Evolutionary conservation across 2,888 invertebrate species (phyloP), one percentile per base, ranked within the genome.

Genomic region (Blera fallax): DNA sequence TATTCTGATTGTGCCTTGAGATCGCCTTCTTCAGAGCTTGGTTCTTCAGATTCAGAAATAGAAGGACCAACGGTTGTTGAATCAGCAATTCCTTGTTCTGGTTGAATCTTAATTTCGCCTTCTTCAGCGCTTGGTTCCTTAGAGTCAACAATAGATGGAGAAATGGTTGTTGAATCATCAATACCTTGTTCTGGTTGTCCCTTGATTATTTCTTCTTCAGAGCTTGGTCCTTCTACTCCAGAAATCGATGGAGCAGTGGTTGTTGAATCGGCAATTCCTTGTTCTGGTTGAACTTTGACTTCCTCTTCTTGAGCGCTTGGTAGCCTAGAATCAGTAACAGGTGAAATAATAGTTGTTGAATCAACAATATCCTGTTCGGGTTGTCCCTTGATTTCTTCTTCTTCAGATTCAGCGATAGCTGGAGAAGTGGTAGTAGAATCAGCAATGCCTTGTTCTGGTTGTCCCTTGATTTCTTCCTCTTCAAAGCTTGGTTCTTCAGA

Each of bases 351-450:
- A 32, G 79, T 84, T 11, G 48, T 32, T 7, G 54, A n/a, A 34
- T 48, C 45, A 10, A 27, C n/a, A 8, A 69, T 77, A 62, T 84
- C 84, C 43, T 89, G 87, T n/a, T 89, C 89, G 14, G 34, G 24
- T 77, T 58, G 34, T 7, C 18, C 18, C 64, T 58, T 32, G 11
- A 43, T 18, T 18, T 70, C 16, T 52, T 27, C 58, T 37, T 48
- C 48, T 3, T 48, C 21, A 7, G 10, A 54, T 16, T 48, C 60
- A 37, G 24, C 0, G 11, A 32, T 18, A 34, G 32, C 29, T 50
- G 56, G 29, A 8, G 37, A 2, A 8, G 40, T 52, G 32, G 79
- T 84, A 10, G 48, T 34, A 6, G 54, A 14, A 45, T 43, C 40
- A 6, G 29, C 16, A 6, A 69, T 79, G 62, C 84, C 84, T 34